Percentiles rank a stretch among this genome's conserved stretches.
These are phyloP conservation scores for Leptosomus discolor DNA, from an alignment of 2,113 vertebrate genomes.

Conservation along the genomic window DNA sequence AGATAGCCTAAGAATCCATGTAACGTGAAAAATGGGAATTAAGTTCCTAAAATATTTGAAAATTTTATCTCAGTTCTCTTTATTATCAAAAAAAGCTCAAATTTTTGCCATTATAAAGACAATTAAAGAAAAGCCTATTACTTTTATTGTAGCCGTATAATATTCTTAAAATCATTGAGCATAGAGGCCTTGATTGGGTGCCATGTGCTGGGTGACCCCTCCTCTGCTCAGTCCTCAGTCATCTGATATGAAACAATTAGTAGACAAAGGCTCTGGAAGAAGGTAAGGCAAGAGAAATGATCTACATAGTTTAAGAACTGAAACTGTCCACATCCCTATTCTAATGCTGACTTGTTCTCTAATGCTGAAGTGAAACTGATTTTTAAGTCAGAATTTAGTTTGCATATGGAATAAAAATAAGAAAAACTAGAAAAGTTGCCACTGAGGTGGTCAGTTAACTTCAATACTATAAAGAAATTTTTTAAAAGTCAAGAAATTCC, in stretches of 20 bases:
- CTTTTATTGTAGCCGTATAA: background rate
- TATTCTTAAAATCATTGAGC: background rate
- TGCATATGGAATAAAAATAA: background rate
- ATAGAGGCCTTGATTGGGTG: background rate
- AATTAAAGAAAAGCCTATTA: background rate
- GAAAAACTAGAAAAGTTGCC: background rate
- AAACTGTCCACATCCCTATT: background rate
- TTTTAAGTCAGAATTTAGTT: background rate
- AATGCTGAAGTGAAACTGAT: background rate
- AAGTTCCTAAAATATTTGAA: background rate
- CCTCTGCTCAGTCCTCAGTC: background rate
- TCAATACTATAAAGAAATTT: background rate
- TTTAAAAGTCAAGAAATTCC: background rate
- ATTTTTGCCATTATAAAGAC: background rate
- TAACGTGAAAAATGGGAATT: background rate
- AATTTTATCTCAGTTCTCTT: background rate
- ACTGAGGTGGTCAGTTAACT: background rate
- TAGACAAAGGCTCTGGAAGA: background rate
- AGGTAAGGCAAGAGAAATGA: background rate
- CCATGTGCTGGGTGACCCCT: background rate
- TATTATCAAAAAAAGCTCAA: fast-evolving
- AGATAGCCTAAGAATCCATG: background rate
- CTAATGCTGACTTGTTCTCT: background rate
- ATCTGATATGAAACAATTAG: background rate
- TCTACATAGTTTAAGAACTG: background rate